These are phyloP conservation scores for Pterocles burchelli DNA, from an alignment of 2,113 vertebrate genomes.

Conservation along the genomic window DNA sequence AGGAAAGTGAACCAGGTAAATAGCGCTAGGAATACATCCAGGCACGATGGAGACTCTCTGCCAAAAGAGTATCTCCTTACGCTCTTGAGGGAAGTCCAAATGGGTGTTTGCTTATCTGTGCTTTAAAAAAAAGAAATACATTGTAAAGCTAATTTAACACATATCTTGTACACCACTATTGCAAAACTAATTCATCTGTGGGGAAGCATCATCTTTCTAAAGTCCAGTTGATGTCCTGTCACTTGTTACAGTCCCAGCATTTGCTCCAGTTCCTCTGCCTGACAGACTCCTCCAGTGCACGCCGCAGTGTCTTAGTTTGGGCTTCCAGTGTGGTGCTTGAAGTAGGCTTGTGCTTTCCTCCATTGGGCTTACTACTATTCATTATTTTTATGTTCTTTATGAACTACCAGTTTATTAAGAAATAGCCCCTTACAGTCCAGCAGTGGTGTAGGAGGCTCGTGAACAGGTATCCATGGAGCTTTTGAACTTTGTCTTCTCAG, in stretches of 20 bases:
- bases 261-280: background rate
- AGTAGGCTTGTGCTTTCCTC: background rate
- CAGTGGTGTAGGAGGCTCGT: background rate
- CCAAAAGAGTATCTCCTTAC: background rate
- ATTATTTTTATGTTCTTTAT: background rate
- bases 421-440: background rate
- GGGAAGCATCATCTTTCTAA: background rate
- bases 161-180: background rate
- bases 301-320: background rate
- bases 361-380: background rate
- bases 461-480: background rate
- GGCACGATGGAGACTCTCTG: background rate
- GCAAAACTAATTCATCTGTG: background rate
- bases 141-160: background rate
- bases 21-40: background rate
- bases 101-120: background rate
- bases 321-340: background rate
- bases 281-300: background rate
- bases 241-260: background rate
- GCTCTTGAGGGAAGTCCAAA: background rate
- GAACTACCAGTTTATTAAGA: background rate
- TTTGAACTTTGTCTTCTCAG: slow-evolving; percentile 4
- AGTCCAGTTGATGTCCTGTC: background rate
- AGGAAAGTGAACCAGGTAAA: background rate
- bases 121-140: background rate